Evolutionary conservation across 2,888 invertebrate genomes (phyloP), one percentile per base, ranked within the genome.

Genomic region (Drosophila suboccidentalis): DNA sequence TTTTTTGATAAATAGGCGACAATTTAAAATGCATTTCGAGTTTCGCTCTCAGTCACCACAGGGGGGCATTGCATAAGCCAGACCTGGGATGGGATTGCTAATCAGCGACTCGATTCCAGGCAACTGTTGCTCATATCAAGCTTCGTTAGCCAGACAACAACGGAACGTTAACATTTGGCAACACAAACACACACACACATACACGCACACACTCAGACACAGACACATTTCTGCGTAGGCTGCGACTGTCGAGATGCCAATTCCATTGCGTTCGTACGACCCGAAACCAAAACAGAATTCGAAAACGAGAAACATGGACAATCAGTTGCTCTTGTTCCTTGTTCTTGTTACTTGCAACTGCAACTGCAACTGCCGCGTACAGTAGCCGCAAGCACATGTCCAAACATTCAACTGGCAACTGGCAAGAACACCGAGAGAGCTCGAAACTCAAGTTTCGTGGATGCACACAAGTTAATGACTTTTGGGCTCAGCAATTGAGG

Each of bases 321-420:
- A 58, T 74, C 64, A 60, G 63, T 53, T 64, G 59, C 46, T 57
- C 57, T 62, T 57, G 57, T 63, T 59, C 15, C 32, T 39, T 44
- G 47, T 58, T 58, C 47, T 49, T 49, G 49, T 55, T 49, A 38
- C 41, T 32, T 38, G 32, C 17, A 49, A 47, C 47, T 36, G 32
- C 17, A 49, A 47, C 47, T 36, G 64, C 26, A 41, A 32, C 57
- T 43, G 57, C 29, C 49, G 57, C 53, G 68, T 72, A 75, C 87
- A 85, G 88, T 87, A 87, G 83, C 86, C 83, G 77, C 74, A 62
- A 73, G 86, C 86, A 73, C 71, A 83, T 77, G 76, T 85, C 69
- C 82, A 77, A 80, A 50, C 63, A 60, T 64, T 51, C 60, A 64
- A 67, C 41, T 61, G 47, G 60, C 44, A 60, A 64, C 55, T 17